Evolutionary conservation across 2,797 vertebrate species (phyloP), one percentile per base, ranked within the genome.

Genomic region (Coregonus ussuriensis): DNA sequence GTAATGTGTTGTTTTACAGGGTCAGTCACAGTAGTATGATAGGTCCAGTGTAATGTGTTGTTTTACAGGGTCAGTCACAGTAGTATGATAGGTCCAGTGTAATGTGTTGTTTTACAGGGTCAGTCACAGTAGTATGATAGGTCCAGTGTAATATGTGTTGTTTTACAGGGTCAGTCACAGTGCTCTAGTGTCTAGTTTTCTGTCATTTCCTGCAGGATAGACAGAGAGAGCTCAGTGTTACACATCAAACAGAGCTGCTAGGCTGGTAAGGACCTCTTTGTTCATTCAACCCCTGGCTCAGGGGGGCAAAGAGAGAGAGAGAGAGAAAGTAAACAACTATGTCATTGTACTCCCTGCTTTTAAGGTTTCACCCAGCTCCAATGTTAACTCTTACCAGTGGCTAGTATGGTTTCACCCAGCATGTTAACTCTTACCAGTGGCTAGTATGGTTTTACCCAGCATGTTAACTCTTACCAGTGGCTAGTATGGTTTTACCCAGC

Each of bases 221-320:
- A 93, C 92, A 94, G 88, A 93, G 88, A 93, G 77, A 81, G 69
- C 91, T 91, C 89, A 93, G 93, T 93, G 85, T 31, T 74, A 77
- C 87, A 93, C 90, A 93, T 94, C 92, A 93, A 93, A 93, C 89
- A 86, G 74, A 85, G 81, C 84, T 87, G 87, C 86, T 90, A 84
- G 88, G 84, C 83, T 82, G 90, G 82, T 87, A 83, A 82, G 87
- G 86, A 89, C 84, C 83, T 83, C 84, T 86, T 86, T 83, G 83
- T 92, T 91, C 88, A 92, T 90, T 89, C 90, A 85, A 82, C 80
- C 81, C 81, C 88, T 92, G 92, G 92, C 90, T 37, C 0, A 6
- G 65, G 66, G 89, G 86, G 81, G 82, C 15, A 0, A 3, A 18
- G 53, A 1, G 53, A 5, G 15, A 1, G 37, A 7, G 67, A 0